Evolutionary conservation across 2,113 vertebrate species (phyloP).

Genomic region (Anas platyrhynchos): DNA sequence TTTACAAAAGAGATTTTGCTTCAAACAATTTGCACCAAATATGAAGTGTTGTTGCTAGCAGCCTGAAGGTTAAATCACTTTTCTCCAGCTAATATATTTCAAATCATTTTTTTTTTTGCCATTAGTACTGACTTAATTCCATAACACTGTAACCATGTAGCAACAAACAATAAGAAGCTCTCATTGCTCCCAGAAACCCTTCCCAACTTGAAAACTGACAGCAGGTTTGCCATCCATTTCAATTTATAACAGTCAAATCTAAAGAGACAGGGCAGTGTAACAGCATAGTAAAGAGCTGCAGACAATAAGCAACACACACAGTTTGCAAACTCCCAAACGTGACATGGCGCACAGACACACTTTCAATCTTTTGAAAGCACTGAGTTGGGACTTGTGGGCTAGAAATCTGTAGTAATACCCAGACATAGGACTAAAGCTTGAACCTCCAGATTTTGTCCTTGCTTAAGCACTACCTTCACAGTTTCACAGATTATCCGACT

Average conservation of each 20-base stretch:
- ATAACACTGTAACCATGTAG: background rate
- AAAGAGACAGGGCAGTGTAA: background rate
- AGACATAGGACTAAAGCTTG: background rate
- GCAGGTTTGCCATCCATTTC: background rate
- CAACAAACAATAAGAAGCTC: background rate
- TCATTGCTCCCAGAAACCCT: background rate
- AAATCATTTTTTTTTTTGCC: background rate
- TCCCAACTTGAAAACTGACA: background rate
- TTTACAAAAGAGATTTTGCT: slow-evolving; percentile 12
- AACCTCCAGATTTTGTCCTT: background rate
- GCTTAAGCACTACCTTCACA: background rate
- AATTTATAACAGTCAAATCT: background rate
- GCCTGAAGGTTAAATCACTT: background rate
- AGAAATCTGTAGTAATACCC: background rate
- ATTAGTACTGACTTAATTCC: background rate
- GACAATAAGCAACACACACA: rapidly evolving
- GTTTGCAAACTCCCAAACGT: background rate
- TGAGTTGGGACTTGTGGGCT: background rate
- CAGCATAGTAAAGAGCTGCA: slow-evolving; percentile 11
- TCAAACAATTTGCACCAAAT: slow-evolving; percentile 27
- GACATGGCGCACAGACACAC: background rate
- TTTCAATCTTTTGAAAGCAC: background rate
- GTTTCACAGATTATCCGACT: background rate
- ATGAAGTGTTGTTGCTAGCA: background rate
- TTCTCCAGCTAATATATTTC: background rate